phyloP scores from a whole-genome alignment of 2,797 vertebrate species.

The Leuciscus waleckii region DNA sequence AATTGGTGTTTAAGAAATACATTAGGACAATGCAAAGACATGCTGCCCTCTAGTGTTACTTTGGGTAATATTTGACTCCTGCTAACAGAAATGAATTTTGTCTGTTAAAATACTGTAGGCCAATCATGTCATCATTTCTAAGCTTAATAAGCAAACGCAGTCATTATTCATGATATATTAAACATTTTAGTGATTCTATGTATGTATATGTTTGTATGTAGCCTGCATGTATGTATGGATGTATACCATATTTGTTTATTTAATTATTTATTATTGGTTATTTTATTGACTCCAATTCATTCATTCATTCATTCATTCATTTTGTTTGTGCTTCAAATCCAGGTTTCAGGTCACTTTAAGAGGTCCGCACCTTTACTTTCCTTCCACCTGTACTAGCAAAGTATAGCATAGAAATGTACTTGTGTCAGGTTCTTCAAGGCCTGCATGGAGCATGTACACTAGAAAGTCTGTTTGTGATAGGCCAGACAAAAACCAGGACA shows the following conservation, averaged over 20 bases:
- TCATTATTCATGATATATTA: neutral
- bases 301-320: neutral
- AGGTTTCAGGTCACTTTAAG: neutral
- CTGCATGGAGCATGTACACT: neutral
- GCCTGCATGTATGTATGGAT: neutral
- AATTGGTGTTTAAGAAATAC: neutral
- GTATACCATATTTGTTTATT: no score
- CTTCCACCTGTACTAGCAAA: neutral
- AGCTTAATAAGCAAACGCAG: neutral
- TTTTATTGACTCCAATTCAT: neutral
- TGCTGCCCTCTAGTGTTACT: constrained; percentile 37
- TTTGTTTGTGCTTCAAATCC: neutral
- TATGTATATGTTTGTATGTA: neutral
- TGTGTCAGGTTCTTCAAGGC: neutral
- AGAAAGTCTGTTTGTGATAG: neutral
- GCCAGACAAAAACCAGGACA: neutral
- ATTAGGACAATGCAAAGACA: neutral
- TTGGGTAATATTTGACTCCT: neutral
- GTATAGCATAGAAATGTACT: neutral
- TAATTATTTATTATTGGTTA: neutral
- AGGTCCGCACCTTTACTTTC: neutral
- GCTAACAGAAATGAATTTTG: neutral
- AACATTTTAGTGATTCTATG: neutral
- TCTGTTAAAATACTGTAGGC: neutral
- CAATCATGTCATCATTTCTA: neutral